Percentiles rank a stretch among this genome's conserved stretches.
These are phyloP conservation scores for Lucinisca nassula DNA, from an alignment of 2,888 invertebrate species.

Conservation along the genomic window DNA sequence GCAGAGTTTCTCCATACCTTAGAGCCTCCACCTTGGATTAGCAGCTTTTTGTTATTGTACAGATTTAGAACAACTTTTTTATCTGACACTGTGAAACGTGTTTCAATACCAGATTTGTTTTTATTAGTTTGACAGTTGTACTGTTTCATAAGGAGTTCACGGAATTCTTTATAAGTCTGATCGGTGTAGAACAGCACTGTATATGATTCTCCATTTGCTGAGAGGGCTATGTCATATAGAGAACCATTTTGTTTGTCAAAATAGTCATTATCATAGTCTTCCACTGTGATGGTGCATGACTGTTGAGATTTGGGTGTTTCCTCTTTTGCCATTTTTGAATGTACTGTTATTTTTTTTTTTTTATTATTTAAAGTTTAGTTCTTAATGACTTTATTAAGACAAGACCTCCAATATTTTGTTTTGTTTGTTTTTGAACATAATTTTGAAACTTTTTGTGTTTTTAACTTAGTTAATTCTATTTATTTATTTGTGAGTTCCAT, in stretches of 20 bases:
- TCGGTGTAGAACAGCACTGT: not conserved
- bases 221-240: not conserved
- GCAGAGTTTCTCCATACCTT: not conserved
- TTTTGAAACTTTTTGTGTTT: too few species aligned
- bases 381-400: too few species aligned
- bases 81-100: not conserved
- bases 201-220: not conserved
- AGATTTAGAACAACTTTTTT: not conserved
- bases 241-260: not conserved
- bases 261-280: not conserved
- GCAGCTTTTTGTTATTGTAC: not conserved
- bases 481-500: too few species aligned
- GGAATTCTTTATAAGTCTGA: not conserved
- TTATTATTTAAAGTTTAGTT: too few species aligned
- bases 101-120: not conserved
- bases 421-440: too few species aligned
- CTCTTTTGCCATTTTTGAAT: too few species aligned
- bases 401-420: too few species aligned
- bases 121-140: not conserved
- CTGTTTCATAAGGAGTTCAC: not conserved
- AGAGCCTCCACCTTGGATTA: not conserved
- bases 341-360: too few species aligned
- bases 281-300: too few species aligned
- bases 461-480: too few species aligned
- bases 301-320: too few species aligned